These are phyloP conservation scores for Hormaphis cornu DNA, from an alignment of 1,140 invertebrate genomes.

Conservation along the genomic window DNA sequence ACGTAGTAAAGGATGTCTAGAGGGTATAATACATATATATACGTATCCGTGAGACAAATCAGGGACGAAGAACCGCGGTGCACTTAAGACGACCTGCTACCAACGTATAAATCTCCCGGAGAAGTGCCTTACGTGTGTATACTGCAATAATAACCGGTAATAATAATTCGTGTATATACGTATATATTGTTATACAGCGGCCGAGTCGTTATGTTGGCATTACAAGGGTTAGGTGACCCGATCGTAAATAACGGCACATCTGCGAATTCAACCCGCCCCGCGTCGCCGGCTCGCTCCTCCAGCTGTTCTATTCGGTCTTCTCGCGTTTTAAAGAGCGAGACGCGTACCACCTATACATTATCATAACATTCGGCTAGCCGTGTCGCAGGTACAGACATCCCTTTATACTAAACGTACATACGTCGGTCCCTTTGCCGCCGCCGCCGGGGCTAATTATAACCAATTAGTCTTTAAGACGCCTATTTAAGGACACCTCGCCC, in stretches of 20 bases:
- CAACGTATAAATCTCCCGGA: constrained; percentile 30
- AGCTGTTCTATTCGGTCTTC: too few species aligned
- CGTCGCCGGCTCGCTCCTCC: background rate
- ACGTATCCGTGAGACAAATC: too few species aligned
- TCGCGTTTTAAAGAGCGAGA: constrained; percentile 7
- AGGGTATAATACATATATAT: too few species aligned
- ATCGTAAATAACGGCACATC: constrained; percentile 32
- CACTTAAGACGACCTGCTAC: constrained; percentile 32
- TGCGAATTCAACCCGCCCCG: constrained; percentile 8
- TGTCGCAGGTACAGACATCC: too few species aligned
- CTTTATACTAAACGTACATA: too few species aligned
- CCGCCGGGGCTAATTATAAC: constrained; percentile 28
- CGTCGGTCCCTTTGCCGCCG: too few species aligned
- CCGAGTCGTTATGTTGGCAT: constrained; percentile 32
- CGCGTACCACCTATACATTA: constrained; percentile 11
- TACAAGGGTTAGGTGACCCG: constrained; percentile 32
- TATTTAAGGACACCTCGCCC: background rate
- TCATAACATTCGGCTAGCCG: too few species aligned
- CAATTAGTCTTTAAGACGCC: constrained; percentile 30
- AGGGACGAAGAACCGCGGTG: background rate
- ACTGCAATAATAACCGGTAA: constrained; percentile 32
- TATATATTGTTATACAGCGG: too few species aligned
- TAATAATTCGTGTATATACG: too few species aligned
- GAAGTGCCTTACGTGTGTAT: constrained; percentile 24
- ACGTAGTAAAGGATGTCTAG: too few species aligned